These are phyloP conservation scores for Marmota monax DNA, from an alignment of 2,113 vertebrate species.

Conservation along the genomic window DNA sequence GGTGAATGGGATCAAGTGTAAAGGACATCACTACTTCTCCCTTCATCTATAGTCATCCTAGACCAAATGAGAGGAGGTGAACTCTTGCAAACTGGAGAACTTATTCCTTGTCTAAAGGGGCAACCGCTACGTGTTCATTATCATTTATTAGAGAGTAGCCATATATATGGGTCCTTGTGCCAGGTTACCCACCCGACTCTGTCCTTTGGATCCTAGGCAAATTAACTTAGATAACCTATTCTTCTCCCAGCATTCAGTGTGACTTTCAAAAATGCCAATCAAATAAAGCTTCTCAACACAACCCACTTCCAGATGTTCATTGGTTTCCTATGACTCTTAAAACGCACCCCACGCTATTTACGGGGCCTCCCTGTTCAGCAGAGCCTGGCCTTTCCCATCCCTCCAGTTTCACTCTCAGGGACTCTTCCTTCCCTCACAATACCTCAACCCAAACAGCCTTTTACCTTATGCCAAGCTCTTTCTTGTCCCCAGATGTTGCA, in stretches of 20 bases:
- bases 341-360: rapidly evolving
- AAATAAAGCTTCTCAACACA: background rate
- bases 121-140: no score
- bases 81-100: background rate
- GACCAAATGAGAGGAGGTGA: background rate
- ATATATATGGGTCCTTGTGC: rapidly evolving
- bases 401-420: background rate
- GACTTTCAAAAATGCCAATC: background rate
- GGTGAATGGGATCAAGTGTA: background rate
- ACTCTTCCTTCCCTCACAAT: rapidly evolving
- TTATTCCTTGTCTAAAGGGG: background rate
- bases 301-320: rapidly evolving
- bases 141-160: rapidly evolving
- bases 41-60: background rate
- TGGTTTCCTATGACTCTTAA: background rate
- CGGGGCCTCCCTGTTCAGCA: background rate
- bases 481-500: background rate
- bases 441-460: background rate
- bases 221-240: background rate
- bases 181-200: rapidly evolving
- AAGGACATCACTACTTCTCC: background rate
- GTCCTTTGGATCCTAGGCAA: background rate
- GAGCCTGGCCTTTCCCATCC: background rate
- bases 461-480: rapidly evolving
- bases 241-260: background rate